A percentile compares a stretch with the other conserved stretches of the same genome.
Conservation (phyloP, 2,113 vertebrate genomes). For the Riparia riparia region DNA sequence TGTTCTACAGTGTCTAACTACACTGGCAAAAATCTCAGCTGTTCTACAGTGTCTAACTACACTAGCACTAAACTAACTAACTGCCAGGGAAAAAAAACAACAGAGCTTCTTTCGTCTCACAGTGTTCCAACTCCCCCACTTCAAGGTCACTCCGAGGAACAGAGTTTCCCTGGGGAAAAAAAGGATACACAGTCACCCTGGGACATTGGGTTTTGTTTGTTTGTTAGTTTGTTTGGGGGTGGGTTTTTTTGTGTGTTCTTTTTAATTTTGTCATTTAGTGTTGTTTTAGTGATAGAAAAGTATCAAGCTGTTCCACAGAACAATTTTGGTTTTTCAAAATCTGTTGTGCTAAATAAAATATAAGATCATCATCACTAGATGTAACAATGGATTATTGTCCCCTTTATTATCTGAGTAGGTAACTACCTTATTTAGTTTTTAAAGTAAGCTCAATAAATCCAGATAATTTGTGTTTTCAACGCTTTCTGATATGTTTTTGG, state of each 20-base stretch:
- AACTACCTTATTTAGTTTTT: background rate
- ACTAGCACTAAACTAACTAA: too few relatives aligned
- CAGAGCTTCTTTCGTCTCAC: too few relatives aligned
- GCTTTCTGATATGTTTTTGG: background rate
- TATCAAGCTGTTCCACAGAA: background rate
- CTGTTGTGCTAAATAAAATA: background rate
- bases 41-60: too few relatives aligned
- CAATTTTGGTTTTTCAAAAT: background rate
- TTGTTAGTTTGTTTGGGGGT: too few relatives aligned
- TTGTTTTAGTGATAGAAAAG: background rate
- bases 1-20: too few relatives aligned
- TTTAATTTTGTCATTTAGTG: background rate
- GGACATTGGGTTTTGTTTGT: too few relatives aligned
- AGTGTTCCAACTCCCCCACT: too few relatives aligned
- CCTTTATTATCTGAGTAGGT: background rate
- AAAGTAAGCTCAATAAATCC: background rate
- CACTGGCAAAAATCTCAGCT: too few relatives aligned
- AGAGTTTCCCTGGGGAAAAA: too few relatives aligned
- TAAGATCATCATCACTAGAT: background rate
- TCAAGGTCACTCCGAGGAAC: too few relatives aligned
- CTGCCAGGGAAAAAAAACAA: too few relatives aligned
- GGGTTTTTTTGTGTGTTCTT: accelerated
- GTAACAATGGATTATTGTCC: background rate
- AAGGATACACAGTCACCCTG: too few relatives aligned
- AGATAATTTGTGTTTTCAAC: background rate